These are phyloP conservation scores for Chloebia gouldiae DNA, from an alignment of 2,113 vertebrate species.

Conservation along the genomic window DNA sequence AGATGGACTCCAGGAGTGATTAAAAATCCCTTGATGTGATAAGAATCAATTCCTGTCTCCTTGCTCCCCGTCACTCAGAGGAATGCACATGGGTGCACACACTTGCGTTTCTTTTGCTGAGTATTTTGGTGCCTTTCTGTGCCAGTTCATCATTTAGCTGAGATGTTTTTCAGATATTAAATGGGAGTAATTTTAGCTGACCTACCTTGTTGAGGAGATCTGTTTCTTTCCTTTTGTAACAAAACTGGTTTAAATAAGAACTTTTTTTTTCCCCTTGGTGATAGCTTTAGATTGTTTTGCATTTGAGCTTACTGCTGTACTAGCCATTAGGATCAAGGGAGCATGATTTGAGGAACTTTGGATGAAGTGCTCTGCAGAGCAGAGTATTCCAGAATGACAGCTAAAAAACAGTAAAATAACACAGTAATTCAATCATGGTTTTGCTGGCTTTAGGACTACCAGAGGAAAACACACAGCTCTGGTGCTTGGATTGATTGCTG, in stretches of 20 bases:
- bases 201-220: neutral
- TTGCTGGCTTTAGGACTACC: neutral
- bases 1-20: neutral
- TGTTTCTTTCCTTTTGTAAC: neutral
- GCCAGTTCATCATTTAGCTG: neutral
- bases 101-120: neutral
- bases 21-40: neutral
- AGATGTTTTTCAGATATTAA: neutral
- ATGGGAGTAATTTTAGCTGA: neutral
- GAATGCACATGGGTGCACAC: neutral
- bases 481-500: neutral
- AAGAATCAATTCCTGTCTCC: neutral
- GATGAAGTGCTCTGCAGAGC: neutral
- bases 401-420: neutral
- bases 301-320: neutral
- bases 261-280: neutral
- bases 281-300: neutral
- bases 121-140: neutral
- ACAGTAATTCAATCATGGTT: neutral
- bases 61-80: neutral
- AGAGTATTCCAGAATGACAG: neutral
- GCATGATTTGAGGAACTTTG: neutral
- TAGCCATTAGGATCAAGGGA: neutral
- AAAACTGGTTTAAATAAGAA: neutral
- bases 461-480: neutral